Conservation (phyloP, 2,888 invertebrate genomes). For the Eueremaeus valkanovi region DNA sequence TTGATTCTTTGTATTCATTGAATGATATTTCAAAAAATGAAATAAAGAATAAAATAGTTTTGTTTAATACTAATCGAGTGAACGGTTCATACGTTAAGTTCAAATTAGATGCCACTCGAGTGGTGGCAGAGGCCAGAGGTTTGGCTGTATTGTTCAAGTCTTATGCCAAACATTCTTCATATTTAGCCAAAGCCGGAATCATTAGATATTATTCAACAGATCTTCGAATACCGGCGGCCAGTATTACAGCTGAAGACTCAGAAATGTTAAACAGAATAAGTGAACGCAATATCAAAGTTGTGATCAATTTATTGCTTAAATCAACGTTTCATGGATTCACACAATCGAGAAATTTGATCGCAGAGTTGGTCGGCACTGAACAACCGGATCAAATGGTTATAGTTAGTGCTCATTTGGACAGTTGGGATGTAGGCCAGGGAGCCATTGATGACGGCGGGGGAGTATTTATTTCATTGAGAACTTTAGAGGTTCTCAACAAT, state of each 20-base stretch:
- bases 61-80: conserved; percentile 51
- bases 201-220: conserved; percentile 48
- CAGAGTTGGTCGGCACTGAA: conserved; percentile 20
- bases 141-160: conserved; percentile 29
- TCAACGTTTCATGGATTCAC: not conserved
- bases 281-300: conserved; percentile 4
- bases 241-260: conserved; percentile 74
- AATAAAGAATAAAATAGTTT: conserved; percentile 68
- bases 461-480: conserved; percentile 71
- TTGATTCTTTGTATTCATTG: conserved; percentile 65
- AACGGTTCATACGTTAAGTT: not conserved
- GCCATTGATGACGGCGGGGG: conserved; percentile 81
- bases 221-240: conserved; percentile 66
- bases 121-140: conserved; percentile 15
- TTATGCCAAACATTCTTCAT: conserved; percentile 53
- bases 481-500: conserved; percentile 64
- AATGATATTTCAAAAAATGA: conserved; percentile 50
- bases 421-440: conserved; percentile 82
- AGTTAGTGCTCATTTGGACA: conserved; percentile 77
- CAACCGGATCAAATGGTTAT: conserved; percentile 59
- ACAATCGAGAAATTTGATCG: conserved; percentile 29
- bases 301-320: not conserved
- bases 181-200: conserved; percentile 71
- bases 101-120: not conserved
- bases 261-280: conserved; percentile 54